Base-by-base conservation (phyloP, 1,140 invertebrate species). In the Drosophila setifemur region DNA sequence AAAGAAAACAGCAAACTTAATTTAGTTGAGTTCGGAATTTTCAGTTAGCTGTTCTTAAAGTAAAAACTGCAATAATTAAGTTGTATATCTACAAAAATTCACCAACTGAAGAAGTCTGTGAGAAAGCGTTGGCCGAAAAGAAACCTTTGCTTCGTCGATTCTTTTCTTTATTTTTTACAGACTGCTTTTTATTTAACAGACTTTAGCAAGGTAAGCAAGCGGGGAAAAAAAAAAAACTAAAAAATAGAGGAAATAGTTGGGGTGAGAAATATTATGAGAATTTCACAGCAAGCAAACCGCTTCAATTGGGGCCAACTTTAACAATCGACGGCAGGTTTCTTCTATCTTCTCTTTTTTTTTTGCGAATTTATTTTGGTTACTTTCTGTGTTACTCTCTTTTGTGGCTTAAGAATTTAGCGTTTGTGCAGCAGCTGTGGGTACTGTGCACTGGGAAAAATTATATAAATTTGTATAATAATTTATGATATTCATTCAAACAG, bases 221-320 rank as follows among this genome's bases (percentile, higher is more conserved):
- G n/a, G n/a, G n/a, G n/a, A n/a, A n/a, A n/a, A n/a, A n/a, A n/a
- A n/a, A n/a, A n/a, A n/a, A n/a, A n/a, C n/a, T n/a, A n/a, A n/a
- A n/a, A n/a, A n/a, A n/a, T n/a, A n/a, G n/a, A n/a, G n/a, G n/a
- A n/a, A n/a, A n/a, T 45, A 6, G 19, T 7, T 47, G 28, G 26
- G 2, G 12, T 44, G 50, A 25, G 8, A 44, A 31, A 25, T 23
- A 12, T 23, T 29, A 23, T 29, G 33, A 47, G 40, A 52, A 57
- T 42, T 57, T 64, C 25, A 26, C 40, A 73, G 53, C 26, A 19
- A 25, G 50, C 39, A 71, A 55, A 33, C 57, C 57, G 37, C 14
- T 45, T 57, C 31, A 16, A n/a, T 23, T 45, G 39, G 39, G 9
- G 26, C 4, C 9, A 61, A 53, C 40, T 47, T 66, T 25, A 48